Base-by-base conservation (phyloP, 2,797 vertebrate species). In the Chaetophractus vellerosus region DNA sequence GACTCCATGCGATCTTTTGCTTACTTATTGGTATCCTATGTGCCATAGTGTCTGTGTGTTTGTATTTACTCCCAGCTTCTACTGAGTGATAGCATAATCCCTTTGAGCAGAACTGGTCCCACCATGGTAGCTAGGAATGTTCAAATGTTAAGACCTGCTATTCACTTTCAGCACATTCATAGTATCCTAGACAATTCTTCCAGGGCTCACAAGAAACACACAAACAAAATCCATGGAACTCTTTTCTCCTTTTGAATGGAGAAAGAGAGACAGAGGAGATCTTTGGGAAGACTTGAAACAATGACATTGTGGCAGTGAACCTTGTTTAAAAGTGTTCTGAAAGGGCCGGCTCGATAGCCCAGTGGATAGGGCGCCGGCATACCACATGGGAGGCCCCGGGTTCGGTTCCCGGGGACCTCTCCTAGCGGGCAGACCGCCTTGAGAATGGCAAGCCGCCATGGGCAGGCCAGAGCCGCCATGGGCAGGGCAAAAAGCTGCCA, bases 121-220 rank as follows among this genome's bases (percentile, higher is more conserved):
- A 71, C 93, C 72, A 81, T 90, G 80, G 50, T 84, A 90, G 78
- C 68, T 84, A 75, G 90, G 87, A 94, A 96, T 96, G 91, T 94
- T 95, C 72, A 57, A 33, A 75, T 68, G 89, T 95, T 79, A 93
- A 94, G 83, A 94, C 89, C 90, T 95, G 96, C 41, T 96, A 82
- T 92, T 79, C 94, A 93, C 69, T 19, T 79, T 64, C 21, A 12
- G 75, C 79, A 72, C 93, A 52, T 93, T 97, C 96, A 94, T 71
- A 21, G 41, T 31, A 66, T 69, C 31, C n/a, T 38, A 59, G 75
- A 74, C 63, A 52, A 0, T 87, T 94, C 81, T 87, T 85, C 64
- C 57, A 66, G 52, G 52, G 74, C 64, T 79, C 36, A 71, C n/a
- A 88, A 74, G 81, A 97, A 93, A 80, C 92, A 91, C 88, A 71